Conservation (phyloP, 2,797 vertebrate genomes). For the Thalassophryne amazonica region DNA sequence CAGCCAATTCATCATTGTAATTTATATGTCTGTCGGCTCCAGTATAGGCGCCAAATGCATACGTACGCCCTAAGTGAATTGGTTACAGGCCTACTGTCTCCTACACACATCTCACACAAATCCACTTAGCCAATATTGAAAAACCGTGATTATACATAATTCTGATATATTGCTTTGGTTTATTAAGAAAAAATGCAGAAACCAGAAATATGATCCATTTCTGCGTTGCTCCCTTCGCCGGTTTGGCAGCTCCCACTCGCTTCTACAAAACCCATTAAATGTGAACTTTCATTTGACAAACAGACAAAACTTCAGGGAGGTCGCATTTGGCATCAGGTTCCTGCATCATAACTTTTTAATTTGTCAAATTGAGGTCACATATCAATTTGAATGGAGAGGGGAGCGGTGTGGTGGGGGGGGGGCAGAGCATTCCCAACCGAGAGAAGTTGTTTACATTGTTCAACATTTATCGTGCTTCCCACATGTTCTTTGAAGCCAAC, state of each 20-base stretch:
- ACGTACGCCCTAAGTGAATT: constrained; percentile 53
- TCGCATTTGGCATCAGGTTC: constrained; percentile 71
- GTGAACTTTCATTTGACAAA: constrained; percentile 48
- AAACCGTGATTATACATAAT: constrained; percentile 74
- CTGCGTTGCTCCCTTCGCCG: constrained; percentile 66
- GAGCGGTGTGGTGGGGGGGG: no score
- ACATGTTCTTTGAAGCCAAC: constrained; percentile 72
- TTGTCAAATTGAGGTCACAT: constrained; percentile 72
- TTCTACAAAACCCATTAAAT: constrained; percentile 69
- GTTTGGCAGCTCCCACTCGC: constrained; percentile 72
- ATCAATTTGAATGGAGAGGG: constrained; percentile 65
- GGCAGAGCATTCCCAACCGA: constrained; percentile 57
- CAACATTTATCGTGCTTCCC: constrained; percentile 59
- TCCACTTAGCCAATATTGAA: constrained; percentile 77
- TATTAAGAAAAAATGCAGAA: constrained; percentile 71
- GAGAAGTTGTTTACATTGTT: constrained; percentile 59
- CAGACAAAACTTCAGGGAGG: constrained; percentile 66
- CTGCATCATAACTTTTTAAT: constrained; percentile 64
- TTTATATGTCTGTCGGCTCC: constrained; percentile 50
- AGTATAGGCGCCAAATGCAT: constrained; percentile 55
- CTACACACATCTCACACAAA: constrained; percentile 71
- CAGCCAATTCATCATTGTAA: constrained; percentile 50
- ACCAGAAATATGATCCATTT: constrained; percentile 77
- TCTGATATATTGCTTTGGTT: constrained; percentile 81
- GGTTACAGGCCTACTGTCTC: constrained; percentile 57